Evolutionary conservation across 1,140 invertebrate genomes (phyloP).

Genomic region (Lamellibrachia luymesi): DNA sequence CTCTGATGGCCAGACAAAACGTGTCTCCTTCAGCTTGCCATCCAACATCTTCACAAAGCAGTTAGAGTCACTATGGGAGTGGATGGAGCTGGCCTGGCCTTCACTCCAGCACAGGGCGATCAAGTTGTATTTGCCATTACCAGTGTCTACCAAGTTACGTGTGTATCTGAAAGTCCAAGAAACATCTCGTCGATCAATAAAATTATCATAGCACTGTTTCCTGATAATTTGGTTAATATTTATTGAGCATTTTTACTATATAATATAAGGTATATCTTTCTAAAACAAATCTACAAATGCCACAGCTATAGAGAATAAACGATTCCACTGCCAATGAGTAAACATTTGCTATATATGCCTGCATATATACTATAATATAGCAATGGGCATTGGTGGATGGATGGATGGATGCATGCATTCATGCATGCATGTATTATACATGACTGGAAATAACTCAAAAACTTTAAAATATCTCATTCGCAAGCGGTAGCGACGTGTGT

Average conservation of each 20-base stretch:
- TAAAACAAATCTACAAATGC: background rate
- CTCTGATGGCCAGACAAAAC: constrained; percentile 71
- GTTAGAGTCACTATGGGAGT: constrained; percentile 93
- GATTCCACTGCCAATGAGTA: background rate
- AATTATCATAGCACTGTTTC: background rate
- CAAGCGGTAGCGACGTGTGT: too few relatives aligned
- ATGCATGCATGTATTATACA: too few relatives aligned
- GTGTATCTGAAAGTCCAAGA: constrained; percentile 47
- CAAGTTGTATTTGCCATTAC: constrained; percentile 95
- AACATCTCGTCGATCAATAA: background rate
- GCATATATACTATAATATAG: too few relatives aligned
- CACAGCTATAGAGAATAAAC: background rate
- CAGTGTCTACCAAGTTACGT: constrained; percentile 51
- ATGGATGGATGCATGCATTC: too few relatives aligned
- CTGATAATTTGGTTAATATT: constrained; percentile 8
- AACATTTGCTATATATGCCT: background rate
- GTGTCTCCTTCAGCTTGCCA: constrained; percentile 62
- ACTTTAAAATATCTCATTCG: too few relatives aligned
- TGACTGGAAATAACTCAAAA: too few relatives aligned
- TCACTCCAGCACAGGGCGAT: constrained; percentile 97
- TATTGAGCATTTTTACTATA: background rate
- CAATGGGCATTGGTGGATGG: too few relatives aligned
- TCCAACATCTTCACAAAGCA: constrained; percentile 88
- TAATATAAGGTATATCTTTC: background rate
- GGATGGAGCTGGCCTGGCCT: constrained; percentile 91